phyloP scores from a whole-genome alignment of 2,888 invertebrate species.

The Zonitis immaculata region DNA sequence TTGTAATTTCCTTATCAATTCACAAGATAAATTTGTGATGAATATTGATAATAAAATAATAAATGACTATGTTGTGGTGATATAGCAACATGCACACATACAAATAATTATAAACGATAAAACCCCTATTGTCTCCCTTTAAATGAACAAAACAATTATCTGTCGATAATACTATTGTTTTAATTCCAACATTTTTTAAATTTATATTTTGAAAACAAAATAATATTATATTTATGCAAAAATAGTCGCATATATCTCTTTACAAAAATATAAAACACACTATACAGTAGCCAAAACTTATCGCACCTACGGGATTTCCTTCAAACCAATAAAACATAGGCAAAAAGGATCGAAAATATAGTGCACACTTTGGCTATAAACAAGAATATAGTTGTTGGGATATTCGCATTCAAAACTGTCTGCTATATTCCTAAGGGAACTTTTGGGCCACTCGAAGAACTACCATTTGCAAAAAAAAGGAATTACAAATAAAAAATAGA shows the following conservation, averaged over 20 bases:
- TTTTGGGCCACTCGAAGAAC: constrained; percentile 5
- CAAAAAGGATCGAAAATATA: constrained; percentile 42
- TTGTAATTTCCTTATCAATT: not conserved
- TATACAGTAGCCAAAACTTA: constrained; percentile 34
- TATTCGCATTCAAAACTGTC: constrained; percentile 31
- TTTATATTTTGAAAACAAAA: too few relatives aligned
- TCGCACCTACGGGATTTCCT: constrained; percentile 41
- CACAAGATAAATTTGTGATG: not conserved
- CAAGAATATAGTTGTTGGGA: constrained; percentile 43
- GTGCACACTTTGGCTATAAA: constrained; percentile 41
- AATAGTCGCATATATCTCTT: not conserved
- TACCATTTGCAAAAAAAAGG: not conserved
- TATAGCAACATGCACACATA: constrained; percentile 2
- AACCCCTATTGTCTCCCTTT: constrained; percentile 24
- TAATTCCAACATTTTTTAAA: too few relatives aligned
- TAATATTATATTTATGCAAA: not conserved
- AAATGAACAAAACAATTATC: not conserved
- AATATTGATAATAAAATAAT: not conserved
- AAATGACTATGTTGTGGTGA: not conserved
- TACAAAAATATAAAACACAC: constrained; percentile 19
- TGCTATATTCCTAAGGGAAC: constrained; percentile 37
- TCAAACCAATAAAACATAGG: constrained; percentile 43
- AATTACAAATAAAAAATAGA: too few relatives aligned
- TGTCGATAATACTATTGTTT: constrained; percentile 9
- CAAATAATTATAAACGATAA: constrained; percentile 20